Base-by-base conservation (phyloP, 1,140 invertebrate species). In the Augochlora pura region DNA sequence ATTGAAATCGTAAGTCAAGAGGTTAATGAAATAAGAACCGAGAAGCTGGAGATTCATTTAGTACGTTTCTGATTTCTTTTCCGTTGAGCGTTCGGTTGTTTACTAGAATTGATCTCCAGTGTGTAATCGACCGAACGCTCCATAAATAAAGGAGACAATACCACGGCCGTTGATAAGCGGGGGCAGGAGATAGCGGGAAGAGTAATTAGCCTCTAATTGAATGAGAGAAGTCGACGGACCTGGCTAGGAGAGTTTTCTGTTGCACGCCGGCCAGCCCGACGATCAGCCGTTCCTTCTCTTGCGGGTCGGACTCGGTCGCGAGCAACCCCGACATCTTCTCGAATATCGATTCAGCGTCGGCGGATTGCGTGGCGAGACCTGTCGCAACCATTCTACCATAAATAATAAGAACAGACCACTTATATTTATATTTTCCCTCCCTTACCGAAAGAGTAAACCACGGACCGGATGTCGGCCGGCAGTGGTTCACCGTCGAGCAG, bases 261-360 rank as follows among this genome's bases (percentile, higher is more conserved):
- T 93, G 93, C 0, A 95, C 93, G 42, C 94, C 94, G 0, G 96
- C 93, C 62, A 98, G 91, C 6, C 95, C 95, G 27, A 92, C 90
- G 81, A 97, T 92, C 2, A 97, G 87, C 86, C 95, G 96, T 0
- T 94, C 82, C 89, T 95, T 96, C 89, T 97, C 96, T 77, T 96
- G 95, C 0, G 96, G 95, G 90, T 97, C 96, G 39, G 91, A 90
- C 89, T 97, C 97, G 0, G 88, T 88, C 62, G 95, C 78, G 90
- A 96, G 98, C 39, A 95, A 91, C 6, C 95, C 80, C 95, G 96
- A 97, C 73, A 98, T 89, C 72, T 92, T 92, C 39, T 96, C 92
- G 96, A 97, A 98, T 62, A 95, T 94, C 5, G 90, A 86, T 68
- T 94, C 92, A 38, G 89, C 91, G 21, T 81, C 82, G 49, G 32